Evolutionary conservation across 2,888 invertebrate species (phyloP), one percentile per base, ranked within the genome.

Genomic region (Cheilosia variabilis): DNA sequence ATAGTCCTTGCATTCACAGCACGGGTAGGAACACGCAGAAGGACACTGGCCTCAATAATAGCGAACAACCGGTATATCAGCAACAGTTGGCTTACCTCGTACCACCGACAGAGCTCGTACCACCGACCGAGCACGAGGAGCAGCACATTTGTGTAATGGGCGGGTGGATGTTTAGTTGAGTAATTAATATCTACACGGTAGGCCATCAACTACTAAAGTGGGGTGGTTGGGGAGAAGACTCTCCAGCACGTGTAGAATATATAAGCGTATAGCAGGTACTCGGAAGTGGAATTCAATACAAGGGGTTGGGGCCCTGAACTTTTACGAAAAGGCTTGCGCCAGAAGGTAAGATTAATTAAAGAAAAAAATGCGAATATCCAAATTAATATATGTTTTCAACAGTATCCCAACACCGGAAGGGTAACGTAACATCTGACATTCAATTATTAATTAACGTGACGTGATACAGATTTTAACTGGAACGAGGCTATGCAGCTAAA

Each of bases 101-200:
- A 6, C 34, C 19, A 3, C 17, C 45, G 22, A 19, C 7, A n/a
- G n/a, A 31, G 17, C 9, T 50, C 22, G 10, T 13, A 6, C 34
- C 19, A 3, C 17, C 45, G 22, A 19, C 7, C 9, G 31, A 57
- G 41, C 65, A 43, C 2, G 43, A 53, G 31, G 4, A 15, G 68
- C 17, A 17, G 27, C 45, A 19, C 27, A 13, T 15, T 52, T 4
- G 17, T 10, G 19, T 24, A 66, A 31, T 7, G 31, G 9, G 22
- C 17, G 53, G 6, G 58, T 24, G 45, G 43, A 41, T 69, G 75
- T 19, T 58, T 45, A 75, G 58, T 45, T 34, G 55, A 71, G 75
- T 80, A 75, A 80, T 84, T 75, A 84, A 76, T 80, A 84, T 62
- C 65, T 55, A 34, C 60, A 34, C 69, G 27, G 47, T 62, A 75